A percentile compares a stretch with the other conserved stretches of the same genome.
Evolutionary conservation across 2,797 vertebrate species (phyloP).

Genomic region (Darevskia mixta): DNA sequence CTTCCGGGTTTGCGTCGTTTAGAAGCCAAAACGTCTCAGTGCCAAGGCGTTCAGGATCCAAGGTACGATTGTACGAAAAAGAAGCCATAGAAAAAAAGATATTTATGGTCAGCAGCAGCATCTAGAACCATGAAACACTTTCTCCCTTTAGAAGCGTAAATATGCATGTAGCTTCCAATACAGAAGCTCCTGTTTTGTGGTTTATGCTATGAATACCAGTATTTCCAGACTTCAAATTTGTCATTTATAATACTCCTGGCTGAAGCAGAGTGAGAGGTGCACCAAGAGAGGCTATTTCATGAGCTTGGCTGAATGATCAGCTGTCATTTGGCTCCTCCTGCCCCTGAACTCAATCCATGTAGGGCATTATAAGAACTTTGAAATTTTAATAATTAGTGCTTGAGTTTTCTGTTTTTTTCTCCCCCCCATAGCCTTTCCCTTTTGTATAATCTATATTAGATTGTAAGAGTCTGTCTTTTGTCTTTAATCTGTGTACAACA

Average conservation of each 20-base stretch:
- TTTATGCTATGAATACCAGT: not conserved
- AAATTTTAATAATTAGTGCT: not conserved
- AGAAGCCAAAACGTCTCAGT: too few relatives aligned
- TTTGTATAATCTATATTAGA: not conserved
- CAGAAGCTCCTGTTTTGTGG: not conserved
- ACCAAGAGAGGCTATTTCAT: not conserved
- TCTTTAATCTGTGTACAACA: not conserved
- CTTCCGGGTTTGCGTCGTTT: too few relatives aligned
- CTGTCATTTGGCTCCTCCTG: not conserved
- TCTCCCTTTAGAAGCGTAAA: not conserved
- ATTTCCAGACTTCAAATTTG: not conserved
- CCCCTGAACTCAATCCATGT: not conserved
- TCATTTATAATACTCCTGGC: not conserved
- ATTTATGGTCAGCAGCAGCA: slow-evolving; percentile 47
- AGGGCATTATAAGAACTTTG: not conserved
- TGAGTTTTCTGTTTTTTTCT: not conserved
- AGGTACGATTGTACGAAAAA: slow-evolving; percentile 13
- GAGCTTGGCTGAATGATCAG: not conserved
- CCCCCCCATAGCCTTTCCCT: not conserved
- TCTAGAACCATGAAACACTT: not conserved
- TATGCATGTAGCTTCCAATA: not conserved
- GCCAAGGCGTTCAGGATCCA: too few relatives aligned
- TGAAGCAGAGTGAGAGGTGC: not conserved
- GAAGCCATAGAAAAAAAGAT: not conserved
- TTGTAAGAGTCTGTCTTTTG: not conserved